Evolutionary conservation across 2,888 invertebrate species (phyloP), one percentile per base, ranked within the genome.

Genomic region (Pimpla rufipes): DNA sequence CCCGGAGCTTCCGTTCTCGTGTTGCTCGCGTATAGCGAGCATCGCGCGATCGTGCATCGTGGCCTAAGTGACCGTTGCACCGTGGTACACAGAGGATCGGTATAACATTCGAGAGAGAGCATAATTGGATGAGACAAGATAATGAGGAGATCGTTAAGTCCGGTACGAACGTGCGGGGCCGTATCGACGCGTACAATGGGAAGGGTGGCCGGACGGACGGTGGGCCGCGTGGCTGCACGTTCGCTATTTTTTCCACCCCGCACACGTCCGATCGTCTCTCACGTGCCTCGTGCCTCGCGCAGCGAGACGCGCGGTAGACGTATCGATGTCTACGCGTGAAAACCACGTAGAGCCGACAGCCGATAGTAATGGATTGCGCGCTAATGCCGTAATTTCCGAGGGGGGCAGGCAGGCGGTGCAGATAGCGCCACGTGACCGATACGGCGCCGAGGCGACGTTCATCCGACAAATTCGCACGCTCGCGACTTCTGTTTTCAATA

Each of bases 111-210:
- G 70, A 64, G 55, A 67, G 68, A 62, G 73, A 62, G 62, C 47
- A 90, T 91, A 91, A 92, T 92, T 90, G 88, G 90, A 90, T 86
- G 85, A 87, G 92, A 93, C 92, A 91, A 83, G 88, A 89, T 92
- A 93, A 92, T 90, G 90, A 92, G 89, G 89, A 87, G 88, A 88
- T 91, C 89, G 88, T 91, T 91, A 90, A 85, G 80, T 85, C 78
- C 86, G 66, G 57, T 80, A 21, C n/a, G 29, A 29, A 29, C 45
- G 45, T 66, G 70, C 62, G 67, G 45, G 71, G 42, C 59, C 45
- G 35, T 77, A 71, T 47, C 59, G 29, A 67, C 40, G 37, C 7
- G 40, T 45, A 66, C 64, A 29, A 29, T 29, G 66, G 21, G 74
- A 62, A 62, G 74, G 59, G 62, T 57, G 66, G 57, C 16, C 11